Evolutionary conservation across 2,888 invertebrate genomes (phyloP), one percentile per base, ranked within the genome.

Genomic region (Habroteleia sp.): DNA sequence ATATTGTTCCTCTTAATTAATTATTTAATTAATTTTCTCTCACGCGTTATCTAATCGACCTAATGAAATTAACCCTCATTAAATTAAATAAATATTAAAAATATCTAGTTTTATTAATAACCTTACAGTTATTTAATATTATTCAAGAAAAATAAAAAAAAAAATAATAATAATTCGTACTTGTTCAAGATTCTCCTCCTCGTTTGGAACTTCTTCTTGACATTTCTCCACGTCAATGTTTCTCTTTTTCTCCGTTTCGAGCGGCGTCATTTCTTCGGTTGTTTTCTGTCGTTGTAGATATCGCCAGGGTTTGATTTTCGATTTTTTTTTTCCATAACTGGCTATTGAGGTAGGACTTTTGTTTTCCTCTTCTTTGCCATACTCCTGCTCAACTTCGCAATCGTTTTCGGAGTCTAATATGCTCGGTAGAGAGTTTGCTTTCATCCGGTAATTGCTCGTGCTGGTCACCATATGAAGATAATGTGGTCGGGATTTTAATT

Each of bases 371-470:
- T 90, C 90, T 74, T 90, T 91, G 85, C 79, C 90, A 10, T 89
- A 89, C 4, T 80, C 76, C 8, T 89, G 76, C 11, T 89, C 89
- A 11, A 80, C 72, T 13, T 89, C 89, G 66, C 90, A 90, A 76
- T 93, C 93, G 33, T 92, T 92, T 73, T 94, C 94, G 0, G 94
- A 94, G 83, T 95, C 95, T 82, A 96, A 89, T 82, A 95, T 95
- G 84, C 95, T 95, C 0, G 96, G 96, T 83, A 96, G 88, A 63
- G 95, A 95, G 84, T 93, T 95, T 46, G 95, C 95, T 88, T 93
- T 90, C 87, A 89, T 82, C 41, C 84, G 81, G 66, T 86, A 86
- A 74, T 79, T 85, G 66, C 65, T 86, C 0, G 83, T 60, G 41
- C 85, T 88, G 6, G 88, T 86, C 7, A 88, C 82, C 86, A 89